These are phyloP conservation scores for Caiman crocodilus DNA, from an alignment of 2,797 vertebrate genomes.

Conservation along the genomic window DNA sequence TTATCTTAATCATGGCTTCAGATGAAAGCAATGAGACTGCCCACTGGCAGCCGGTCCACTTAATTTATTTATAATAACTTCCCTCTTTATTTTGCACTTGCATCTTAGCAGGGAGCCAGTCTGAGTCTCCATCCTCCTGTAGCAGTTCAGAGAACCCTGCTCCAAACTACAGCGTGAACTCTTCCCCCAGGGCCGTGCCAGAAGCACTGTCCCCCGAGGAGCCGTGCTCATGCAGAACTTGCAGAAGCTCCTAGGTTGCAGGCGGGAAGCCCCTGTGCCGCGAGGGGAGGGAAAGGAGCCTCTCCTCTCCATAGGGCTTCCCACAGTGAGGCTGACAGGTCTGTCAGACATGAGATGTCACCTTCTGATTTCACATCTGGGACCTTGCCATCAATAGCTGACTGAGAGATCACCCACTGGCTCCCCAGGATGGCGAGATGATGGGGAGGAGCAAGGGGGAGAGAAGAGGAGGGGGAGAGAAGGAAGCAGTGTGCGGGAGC, in stretches of 20 bases:
- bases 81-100: background rate
- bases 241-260: background rate
- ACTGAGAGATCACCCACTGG: background rate
- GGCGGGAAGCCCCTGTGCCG: background rate
- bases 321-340: background rate
- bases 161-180: background rate
- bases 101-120: background rate
- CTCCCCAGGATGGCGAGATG: background rate
- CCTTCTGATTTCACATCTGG: background rate
- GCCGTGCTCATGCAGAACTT: background rate
- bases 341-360: background rate
- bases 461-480: background rate
- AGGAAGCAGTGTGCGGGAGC: background rate
- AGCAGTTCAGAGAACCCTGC: background rate
- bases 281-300: background rate
- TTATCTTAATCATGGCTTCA: constrained; percentile 33
- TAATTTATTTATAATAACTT: constrained; percentile 32
- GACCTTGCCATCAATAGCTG: background rate
- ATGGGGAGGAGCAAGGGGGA: background rate
- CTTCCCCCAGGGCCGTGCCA: background rate
- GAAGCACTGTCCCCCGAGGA: background rate
- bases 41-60: constrained; percentile 48
- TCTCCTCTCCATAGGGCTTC: background rate
- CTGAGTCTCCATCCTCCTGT: background rate
- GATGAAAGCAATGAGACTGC: constrained; percentile 50